These are phyloP conservation scores for Spheniscus humboldti DNA, from an alignment of 2,797 vertebrate genomes.

Conservation along the genomic window DNA sequence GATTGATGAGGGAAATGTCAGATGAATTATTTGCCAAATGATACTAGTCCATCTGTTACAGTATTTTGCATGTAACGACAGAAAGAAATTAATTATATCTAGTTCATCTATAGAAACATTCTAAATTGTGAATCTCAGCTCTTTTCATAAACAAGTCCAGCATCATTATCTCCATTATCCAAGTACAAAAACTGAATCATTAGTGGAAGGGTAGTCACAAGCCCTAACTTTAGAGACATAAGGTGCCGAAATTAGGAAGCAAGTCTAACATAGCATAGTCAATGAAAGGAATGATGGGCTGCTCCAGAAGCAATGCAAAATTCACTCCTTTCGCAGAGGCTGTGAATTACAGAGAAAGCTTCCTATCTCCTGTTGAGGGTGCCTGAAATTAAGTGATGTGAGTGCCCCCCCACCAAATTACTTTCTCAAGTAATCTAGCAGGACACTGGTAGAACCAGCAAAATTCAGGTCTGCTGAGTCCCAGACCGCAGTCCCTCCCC, in stretches of 20 bases:
- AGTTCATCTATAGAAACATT: background rate
- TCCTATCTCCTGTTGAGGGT: background rate
- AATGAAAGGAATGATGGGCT: background rate
- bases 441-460: background rate
- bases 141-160: background rate
- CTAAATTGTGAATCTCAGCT: background rate
- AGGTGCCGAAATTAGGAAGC: background rate
- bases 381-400: fast-evolving
- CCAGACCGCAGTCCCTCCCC: background rate
- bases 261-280: fast-evolving
- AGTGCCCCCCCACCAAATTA: background rate
- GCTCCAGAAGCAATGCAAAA: background rate
- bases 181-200: fast-evolving
- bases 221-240: background rate
- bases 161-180: background rate
- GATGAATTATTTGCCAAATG: conserved; percentile 27
- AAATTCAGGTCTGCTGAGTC: background rate
- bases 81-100: conserved; percentile 4
- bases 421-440: background rate
- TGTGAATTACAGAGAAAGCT: background rate
- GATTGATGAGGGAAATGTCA: conserved; percentile 25
- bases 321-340: background rate
- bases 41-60: conserved; percentile 12
- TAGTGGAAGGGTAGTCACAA: background rate
- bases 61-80: background rate